Evolutionary conservation across 2,888 invertebrate genomes (phyloP), one percentile per base, ranked within the genome.

Genomic region (Coelopa pilipes): DNA sequence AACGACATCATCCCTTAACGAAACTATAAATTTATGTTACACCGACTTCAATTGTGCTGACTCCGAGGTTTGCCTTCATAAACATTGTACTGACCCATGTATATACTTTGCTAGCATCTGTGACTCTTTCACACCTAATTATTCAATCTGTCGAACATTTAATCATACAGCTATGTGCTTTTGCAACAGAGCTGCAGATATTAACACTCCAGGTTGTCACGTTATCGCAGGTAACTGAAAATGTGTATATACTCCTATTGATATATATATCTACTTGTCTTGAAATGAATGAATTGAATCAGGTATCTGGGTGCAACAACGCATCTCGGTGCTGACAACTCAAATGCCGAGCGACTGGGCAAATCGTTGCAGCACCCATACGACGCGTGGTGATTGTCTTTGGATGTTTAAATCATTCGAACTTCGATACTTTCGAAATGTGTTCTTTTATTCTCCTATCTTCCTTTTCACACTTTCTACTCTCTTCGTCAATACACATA

Each of bases 141-240:
- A 86, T 81, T 82, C 88, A 76, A 80, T 84, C 77, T 91, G 91
- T 86, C 86, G 87, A 78, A 89, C 89, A 74, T 83, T 88, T 77
- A 87, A 88, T 81, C 90, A 90, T 84, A 88, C 88, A 82, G 88
- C 90, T 79, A 87, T 89, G 87, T 91, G 91, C 88, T 89, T 89
- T 87, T 91, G 91, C 86, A 83, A 84, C 83, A 79, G 87, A 79
- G 83, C 78, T 82, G 85, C 84, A 80, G 86, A 86, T 89, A 82
- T 87, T 86, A 87, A 87, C 88, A 85, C 82, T 76, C 82, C 84
- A 86, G 89, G 88, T 88, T 91, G 91, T 89, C 89, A 88, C 87
- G 85, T 88, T 84, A 88, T 88, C 87, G 89, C 91, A 91, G 91
- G 91, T 91, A 91, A 91, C 85, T 84, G 66, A 60, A 70, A 46